Percentiles rank a stretch among this genome's conserved stretches.
phyloP scores from a whole-genome alignment of 1,140 invertebrate species.

The Periplaneta americana region DNA sequence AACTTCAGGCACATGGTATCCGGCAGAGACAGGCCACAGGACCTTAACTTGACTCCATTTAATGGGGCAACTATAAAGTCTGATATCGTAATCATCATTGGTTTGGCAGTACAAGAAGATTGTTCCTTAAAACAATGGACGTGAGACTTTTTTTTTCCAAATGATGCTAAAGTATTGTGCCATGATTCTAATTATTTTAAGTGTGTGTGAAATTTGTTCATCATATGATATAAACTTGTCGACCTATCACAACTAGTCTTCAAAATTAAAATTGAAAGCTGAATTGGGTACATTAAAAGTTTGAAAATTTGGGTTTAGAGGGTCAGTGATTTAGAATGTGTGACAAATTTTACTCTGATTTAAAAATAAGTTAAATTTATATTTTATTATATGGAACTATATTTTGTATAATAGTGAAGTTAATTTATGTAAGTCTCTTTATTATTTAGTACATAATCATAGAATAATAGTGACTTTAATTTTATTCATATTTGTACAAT shows the following conservation, averaged over 20 bases:
- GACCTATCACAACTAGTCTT: not conserved
- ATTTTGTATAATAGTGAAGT: not conserved
- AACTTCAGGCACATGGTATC: constrained; percentile 65
- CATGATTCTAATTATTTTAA: not conserved
- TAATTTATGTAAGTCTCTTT: not conserved
- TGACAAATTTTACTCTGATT: not conserved
- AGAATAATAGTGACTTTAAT: not conserved
- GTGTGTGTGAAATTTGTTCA: not conserved
- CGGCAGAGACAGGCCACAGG: constrained; percentile 43
- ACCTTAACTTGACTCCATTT: not conserved
- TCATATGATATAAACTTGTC: not conserved
- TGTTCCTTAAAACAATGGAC: not conserved
- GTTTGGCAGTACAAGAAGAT: not conserved
- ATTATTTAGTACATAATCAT: too few relatives aligned
- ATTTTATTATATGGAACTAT: not conserved
- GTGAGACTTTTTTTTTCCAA: not conserved
- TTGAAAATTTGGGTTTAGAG: not conserved
- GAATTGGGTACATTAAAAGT: not conserved
- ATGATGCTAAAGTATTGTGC: not conserved
- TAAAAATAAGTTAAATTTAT: not conserved
- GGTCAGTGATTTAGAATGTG: not conserved
- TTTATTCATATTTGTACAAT: not conserved
- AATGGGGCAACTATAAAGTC: not conserved
- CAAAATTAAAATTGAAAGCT: not conserved
- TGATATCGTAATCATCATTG: not conserved